These are phyloP conservation scores for Strix aluco DNA, from an alignment of 2,113 vertebrate species.

Conservation along the genomic window DNA sequence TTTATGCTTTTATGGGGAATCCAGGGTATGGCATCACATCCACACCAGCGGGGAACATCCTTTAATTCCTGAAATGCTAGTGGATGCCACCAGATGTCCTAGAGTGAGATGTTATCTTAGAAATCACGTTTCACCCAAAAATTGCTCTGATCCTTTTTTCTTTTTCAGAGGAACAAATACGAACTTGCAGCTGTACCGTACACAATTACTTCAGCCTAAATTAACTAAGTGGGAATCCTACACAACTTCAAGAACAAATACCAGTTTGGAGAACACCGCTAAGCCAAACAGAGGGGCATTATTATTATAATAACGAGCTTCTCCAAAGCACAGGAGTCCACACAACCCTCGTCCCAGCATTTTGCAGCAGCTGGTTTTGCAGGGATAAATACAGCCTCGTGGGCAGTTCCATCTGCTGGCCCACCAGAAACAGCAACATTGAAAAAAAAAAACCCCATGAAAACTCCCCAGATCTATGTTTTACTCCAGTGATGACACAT, in stretches of 20 bases:
- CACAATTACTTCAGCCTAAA: not conserved
- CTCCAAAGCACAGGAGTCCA: not conserved
- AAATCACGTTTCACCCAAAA: fast-evolving
- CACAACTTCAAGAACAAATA: not conserved
- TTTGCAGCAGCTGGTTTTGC: conserved; percentile 35
- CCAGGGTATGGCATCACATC: not conserved
- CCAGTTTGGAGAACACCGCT: not conserved
- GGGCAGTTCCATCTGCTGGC: conserved; percentile 66
- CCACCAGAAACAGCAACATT: conserved; percentile 28
- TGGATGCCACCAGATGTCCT: not conserved
- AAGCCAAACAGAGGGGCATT: not conserved
- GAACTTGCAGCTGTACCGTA: not conserved
- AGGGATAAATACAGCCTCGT: conserved; percentile 34
- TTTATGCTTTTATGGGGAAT: not conserved
- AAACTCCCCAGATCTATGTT: not conserved
- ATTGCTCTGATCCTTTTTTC: not conserved
- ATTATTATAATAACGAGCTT: not conserved
- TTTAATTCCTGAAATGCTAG: not conserved
- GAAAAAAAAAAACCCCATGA: not conserved
- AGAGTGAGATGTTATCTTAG: not conserved
- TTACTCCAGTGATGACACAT: conserved; percentile 42
- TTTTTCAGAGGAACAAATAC: not conserved
- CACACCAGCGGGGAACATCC: not conserved
- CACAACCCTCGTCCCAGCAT: not conserved
- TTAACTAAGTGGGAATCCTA: not conserved